Percentiles rank a stretch among this genome's conserved stretches.
Evolutionary conservation across 2,797 vertebrate species (phyloP).

Genomic region (Anguilla marmorata): DNA sequence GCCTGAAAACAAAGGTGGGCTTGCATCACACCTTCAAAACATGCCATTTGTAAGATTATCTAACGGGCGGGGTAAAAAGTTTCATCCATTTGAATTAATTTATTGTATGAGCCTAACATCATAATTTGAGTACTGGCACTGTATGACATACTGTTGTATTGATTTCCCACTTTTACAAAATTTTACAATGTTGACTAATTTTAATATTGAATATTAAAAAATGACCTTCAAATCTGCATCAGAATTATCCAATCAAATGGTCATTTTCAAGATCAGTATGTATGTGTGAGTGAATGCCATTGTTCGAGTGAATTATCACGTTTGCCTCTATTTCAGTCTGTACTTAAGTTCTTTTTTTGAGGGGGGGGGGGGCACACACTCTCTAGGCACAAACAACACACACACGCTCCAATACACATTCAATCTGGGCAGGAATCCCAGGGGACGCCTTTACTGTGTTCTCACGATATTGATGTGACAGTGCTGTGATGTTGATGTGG

Average conservation of each 20-base stretch:
- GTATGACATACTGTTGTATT: neutral
- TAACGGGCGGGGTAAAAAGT: neutral
- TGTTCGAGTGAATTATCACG: conserved; percentile 47
- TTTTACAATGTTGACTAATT: neutral
- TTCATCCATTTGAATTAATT: neutral
- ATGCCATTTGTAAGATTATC: neutral
- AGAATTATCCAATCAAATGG: neutral
- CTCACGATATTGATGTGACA: conserved; percentile 39
- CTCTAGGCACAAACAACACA: conserved; percentile 9
- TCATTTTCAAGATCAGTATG: neutral
- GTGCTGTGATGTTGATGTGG: conserved; percentile 37
- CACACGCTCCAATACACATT: conserved; percentile 58
- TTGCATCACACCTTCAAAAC: neutral
- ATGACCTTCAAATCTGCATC: neutral
- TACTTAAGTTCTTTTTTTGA: neutral
- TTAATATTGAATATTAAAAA: neutral
- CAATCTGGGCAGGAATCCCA: conserved; percentile 51
- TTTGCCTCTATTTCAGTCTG: conserved; percentile 42
- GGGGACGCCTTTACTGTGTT: conserved; percentile 53
- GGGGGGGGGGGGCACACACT: conserved; percentile 27
- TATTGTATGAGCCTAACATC: neutral
- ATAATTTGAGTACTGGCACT: neutral
- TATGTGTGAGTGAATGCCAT: conserved; percentile 27
- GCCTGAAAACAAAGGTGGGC: neutral
- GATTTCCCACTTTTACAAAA: neutral